Evolutionary conservation across 2,888 invertebrate genomes (phyloP), one percentile per base, ranked within the genome.

Genomic region (Gibbula magus): DNA sequence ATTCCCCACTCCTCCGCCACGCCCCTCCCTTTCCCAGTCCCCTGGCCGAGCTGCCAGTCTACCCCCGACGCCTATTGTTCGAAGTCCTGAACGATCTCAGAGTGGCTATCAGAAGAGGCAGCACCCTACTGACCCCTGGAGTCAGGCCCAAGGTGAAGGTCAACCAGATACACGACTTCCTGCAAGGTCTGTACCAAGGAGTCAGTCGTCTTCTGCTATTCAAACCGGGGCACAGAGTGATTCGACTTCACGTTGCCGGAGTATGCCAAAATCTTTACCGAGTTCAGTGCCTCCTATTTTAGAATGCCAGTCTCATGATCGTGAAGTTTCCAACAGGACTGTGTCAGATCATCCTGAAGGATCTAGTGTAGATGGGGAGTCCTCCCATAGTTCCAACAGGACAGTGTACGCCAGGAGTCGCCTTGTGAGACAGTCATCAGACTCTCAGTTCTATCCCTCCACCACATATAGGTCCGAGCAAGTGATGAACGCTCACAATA

Each of bases 401-500:
- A 32, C 29, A 29, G 61, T 35, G 35, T 70, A 32, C 20, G 32
- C 35, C 32, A 70, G 70, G 32, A 35, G 35, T 35, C 29, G 20
- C n/a, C 45, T 45, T 13, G 35, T 35, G 32, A 39, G 70, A n/a
- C 29, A 70, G 20, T 32, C 70, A 32, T 70, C 70, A n/a, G 70
- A 70, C 35, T 39, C 70, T 20, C 70, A 39, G 70, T 22, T 56
- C 20, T 32, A 20, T 70, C 70, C 29, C 16, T n/a, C 35, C 16
- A 35, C 70, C 0, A n/a, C 70, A 10, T 70, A 70, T 39, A 70
- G 70, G 35, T 70, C 70, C 1, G 70, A 70, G 70, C 32, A 35
- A 20, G 35, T 70, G 39, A 70, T 70, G 70, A 70, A 70, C 20
- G 70, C 70, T 70, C 70, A 70, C 10, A 70, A 70, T 35, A 18